These are phyloP conservation scores for Dimorphilus gyrociliatus DNA, from an alignment of 2,888 invertebrate genomes.

Conservation along the genomic window DNA sequence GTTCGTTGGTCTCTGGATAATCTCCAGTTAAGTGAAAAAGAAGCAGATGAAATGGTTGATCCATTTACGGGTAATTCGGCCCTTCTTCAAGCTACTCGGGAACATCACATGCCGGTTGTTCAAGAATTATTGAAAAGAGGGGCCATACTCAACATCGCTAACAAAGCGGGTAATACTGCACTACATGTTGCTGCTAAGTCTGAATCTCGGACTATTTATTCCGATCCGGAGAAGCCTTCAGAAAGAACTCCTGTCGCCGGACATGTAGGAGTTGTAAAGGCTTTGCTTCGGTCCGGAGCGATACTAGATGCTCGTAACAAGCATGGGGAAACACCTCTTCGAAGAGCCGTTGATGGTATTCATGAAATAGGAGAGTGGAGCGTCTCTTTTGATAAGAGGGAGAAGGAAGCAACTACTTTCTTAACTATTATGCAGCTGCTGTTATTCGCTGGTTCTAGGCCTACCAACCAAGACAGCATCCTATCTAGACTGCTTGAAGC, in stretches of 20 bases:
- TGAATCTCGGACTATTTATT: slow-evolving; percentile 1
- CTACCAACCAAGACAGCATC: no score
- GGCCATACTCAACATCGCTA: slow-evolving; percentile 1
- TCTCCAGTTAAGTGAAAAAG: not conserved
- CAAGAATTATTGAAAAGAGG: slow-evolving; percentile 4
- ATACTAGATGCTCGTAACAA: slow-evolving; percentile 1
- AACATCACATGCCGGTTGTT: slow-evolving; percentile 4
- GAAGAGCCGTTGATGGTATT: slow-evolving; percentile 6
- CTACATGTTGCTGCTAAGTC: slow-evolving; percentile 6
- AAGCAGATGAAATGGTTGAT: slow-evolving; percentile 6
- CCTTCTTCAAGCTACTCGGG: slow-evolving; percentile 5
- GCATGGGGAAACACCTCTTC: slow-evolving; percentile 4
- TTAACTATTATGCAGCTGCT: slow-evolving; percentile 3
- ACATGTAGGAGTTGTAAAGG: not conserved
- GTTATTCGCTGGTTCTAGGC: slow-evolving; percentile 1
- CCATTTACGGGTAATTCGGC: slow-evolving; percentile 5
- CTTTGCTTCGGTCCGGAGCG: not conserved
- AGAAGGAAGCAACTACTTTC: slow-evolving; percentile 3
- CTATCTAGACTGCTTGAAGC: no score
- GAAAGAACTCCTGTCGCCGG: not conserved
- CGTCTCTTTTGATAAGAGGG: slow-evolving; percentile 2
- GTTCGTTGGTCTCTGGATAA: slow-evolving; percentile 2
- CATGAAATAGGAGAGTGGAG: slow-evolving; percentile 3
- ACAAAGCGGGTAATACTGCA: slow-evolving; percentile 5
- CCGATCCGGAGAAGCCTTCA: not conserved